Conservation (phyloP, 1,140 invertebrate species). For the Rhagoletis zephyria region DNA sequence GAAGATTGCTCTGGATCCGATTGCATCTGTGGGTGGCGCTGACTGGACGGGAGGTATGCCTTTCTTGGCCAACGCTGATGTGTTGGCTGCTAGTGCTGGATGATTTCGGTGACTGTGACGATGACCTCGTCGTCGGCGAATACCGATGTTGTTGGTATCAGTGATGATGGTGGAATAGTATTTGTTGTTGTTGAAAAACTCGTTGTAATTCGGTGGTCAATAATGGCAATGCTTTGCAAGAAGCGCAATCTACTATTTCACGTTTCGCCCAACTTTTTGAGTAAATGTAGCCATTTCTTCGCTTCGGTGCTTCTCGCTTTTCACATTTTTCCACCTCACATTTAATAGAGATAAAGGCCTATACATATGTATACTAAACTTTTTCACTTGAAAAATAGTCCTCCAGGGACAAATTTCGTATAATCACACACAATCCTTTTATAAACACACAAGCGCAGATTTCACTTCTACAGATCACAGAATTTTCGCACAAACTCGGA, state of each 20-base stretch:
- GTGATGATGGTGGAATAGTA: slow-evolving; percentile 37
- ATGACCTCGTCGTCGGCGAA: background rate
- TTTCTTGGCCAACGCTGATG: background rate
- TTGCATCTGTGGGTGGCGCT: background rate
- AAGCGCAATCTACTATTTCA: background rate
- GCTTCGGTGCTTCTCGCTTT: background rate
- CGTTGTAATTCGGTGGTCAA: slow-evolving; percentile 58
- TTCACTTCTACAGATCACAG: background rate
- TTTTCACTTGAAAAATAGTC: background rate
- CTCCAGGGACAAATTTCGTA: background rate
- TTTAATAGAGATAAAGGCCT: background rate
- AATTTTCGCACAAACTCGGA: slow-evolving; percentile 36
- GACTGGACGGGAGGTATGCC: background rate
- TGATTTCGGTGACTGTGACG: background rate
- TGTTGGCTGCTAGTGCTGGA: background rate
- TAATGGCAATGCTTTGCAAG: slow-evolving; percentile 53
- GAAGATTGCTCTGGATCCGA: background rate
- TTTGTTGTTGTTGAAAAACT: slow-evolving; percentile 53
- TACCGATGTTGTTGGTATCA: background rate
- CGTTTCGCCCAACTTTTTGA: background rate
- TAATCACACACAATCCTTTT: background rate
- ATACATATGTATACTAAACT: background rate
- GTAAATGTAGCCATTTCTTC: background rate
- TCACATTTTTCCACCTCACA: background rate
- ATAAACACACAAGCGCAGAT: background rate